Evolutionary conservation across 2,113 vertebrate genomes (phyloP), one percentile per base, ranked within the genome.

Genomic region (Corythornis madagascariensis): DNA sequence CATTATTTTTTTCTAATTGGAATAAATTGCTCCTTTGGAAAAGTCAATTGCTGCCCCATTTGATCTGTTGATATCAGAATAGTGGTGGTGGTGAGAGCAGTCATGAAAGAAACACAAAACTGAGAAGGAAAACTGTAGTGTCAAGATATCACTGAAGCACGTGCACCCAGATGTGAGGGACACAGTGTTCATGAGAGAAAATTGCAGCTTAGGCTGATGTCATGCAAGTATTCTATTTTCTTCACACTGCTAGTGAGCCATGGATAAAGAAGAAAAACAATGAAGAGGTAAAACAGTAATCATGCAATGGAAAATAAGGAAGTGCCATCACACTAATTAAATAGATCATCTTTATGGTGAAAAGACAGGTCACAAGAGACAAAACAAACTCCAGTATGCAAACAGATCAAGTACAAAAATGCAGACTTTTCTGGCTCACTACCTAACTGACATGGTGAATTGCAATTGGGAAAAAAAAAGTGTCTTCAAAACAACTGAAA

Each of bases 1-100:
- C 15, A 7, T 77, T 70, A 25, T 38, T 86, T 92, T 92, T 92
- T 92, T 94, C 35, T 91, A 81, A 66, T 61, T 29, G 72, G 31
- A 85, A 71, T 78, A 48, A 75, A 88, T 56, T 83, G 20, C 15
- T 60, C n/a, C 64, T 72, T 8, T 13, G 57, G 72, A 85, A 73
- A 91, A 83, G 28, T 14, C 65, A 93, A 10, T 18, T 78, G 17
- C 79, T 90, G 29, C 11, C 71, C 70, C 16, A 63, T 48, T 74
- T 85, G 38, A 76, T 86, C 33, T 81, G 12, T 57, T 78, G 19
- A 29, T 84, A 65, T 63, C 16, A 74, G 28, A 89, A 86, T 63
- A 26, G 25, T 78, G 33, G 22, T 72, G 40, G 40, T 65, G 57
- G 11, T 53, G 57, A 76, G 31, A 77, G 24, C 3, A 8, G 13